These are phyloP conservation scores for Zosterops hypoxanthus DNA, from an alignment of 2,113 vertebrate species.

Conservation along the genomic window DNA sequence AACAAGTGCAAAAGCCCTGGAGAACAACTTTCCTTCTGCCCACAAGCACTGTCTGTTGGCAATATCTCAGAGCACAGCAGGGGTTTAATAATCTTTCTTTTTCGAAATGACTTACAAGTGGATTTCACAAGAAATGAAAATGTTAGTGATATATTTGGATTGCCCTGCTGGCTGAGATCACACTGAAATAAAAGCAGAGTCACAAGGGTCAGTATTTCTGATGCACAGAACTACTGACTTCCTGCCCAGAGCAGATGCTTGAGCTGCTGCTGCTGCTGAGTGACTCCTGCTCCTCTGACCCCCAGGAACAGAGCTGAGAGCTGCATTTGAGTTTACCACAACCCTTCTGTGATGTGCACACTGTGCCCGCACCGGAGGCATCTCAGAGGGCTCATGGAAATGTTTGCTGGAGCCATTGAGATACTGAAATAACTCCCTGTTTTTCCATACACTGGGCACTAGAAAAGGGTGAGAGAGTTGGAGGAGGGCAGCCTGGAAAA, in stretches of 20 bases:
- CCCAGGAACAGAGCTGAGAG: not conserved
- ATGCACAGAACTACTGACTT: not conserved
- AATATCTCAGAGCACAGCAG: conserved; percentile 39
- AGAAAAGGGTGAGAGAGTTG: not conserved
- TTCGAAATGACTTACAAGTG: conserved; percentile 27
- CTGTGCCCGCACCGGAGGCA: not conserved
- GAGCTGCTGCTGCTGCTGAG: not conserved
- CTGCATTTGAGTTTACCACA: not conserved
- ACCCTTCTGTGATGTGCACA: not conserved
- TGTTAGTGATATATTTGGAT: conserved; percentile 33
- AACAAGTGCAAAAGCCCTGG: not conserved
- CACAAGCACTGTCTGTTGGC: conserved; percentile 1
- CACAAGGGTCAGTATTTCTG: not conserved
- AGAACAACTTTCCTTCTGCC: conserved; percentile 19
- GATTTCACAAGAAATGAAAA: conserved; percentile 40
- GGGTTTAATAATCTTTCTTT: conserved; percentile 53
- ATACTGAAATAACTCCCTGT: not conserved
- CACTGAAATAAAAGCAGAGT: not conserved
- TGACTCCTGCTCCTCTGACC: not conserved
- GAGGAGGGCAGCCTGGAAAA: not conserved
- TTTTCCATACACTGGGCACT: not conserved
- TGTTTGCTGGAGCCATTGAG: not conserved
- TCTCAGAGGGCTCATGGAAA: not conserved
- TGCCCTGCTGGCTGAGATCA: not conserved
- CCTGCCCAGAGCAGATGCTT: conserved; percentile 3